Conservation (phyloP, 2,797 vertebrate species). For the Acipenser ruthenus region DNA sequence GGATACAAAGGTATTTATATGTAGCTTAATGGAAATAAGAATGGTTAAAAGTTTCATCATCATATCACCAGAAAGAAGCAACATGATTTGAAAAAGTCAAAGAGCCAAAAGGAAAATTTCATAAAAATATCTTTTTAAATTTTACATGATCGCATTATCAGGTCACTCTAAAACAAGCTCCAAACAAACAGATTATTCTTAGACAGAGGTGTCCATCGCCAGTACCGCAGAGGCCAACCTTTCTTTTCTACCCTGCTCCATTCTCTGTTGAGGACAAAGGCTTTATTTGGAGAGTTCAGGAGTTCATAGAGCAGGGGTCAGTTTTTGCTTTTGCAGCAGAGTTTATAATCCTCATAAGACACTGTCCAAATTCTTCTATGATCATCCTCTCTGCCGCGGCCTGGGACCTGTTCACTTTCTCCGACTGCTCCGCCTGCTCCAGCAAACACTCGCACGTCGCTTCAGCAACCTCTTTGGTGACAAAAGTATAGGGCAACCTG, state of each 20-base stretch:
- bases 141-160: slow-evolving; percentile 19
- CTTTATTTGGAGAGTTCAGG: slow-evolving; percentile 48
- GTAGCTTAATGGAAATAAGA: too few relatives aligned
- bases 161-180: slow-evolving; percentile 56
- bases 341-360: slow-evolving; percentile 91
- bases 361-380: slow-evolving; percentile 95
- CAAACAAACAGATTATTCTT: slow-evolving; percentile 32
- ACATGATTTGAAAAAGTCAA: slow-evolving; percentile 27
- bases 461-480: slow-evolving; percentile 92
- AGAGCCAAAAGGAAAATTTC: slow-evolving; percentile 14
- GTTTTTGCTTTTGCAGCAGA: slow-evolving; percentile 91
- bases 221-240: slow-evolving; percentile 3
- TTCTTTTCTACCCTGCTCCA: slow-evolving; percentile 15
- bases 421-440: slow-evolving; percentile 82
- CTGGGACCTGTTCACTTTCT: slow-evolving; percentile 77
- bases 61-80: slow-evolving; percentile 15
- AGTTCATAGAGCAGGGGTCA: slow-evolving; percentile 85
- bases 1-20: neutral
- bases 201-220: slow-evolving; percentile 38
- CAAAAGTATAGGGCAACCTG: slow-evolving; percentile 90
- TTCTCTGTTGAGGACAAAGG: slow-evolving; percentile 13
- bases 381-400: slow-evolving; percentile 81
- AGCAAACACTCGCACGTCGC: slow-evolving; percentile 91
- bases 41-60: neutral
- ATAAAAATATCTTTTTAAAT: slow-evolving; percentile 29